These are phyloP conservation scores for Busseola fusca DNA, from an alignment of 2,888 invertebrate genomes.

Conservation along the genomic window DNA sequence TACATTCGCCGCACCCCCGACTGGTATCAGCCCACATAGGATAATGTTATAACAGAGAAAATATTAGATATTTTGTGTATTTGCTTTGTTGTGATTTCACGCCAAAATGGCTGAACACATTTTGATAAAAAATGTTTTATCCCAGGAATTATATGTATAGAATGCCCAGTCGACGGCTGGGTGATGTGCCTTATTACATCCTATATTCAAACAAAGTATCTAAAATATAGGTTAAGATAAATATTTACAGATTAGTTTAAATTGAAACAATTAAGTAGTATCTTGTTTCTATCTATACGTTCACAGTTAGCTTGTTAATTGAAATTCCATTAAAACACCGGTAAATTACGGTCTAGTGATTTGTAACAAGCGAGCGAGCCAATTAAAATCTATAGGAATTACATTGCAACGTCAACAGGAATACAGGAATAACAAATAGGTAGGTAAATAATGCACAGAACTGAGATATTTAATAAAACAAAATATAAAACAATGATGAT, in stretches of 20 bases:
- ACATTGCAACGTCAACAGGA: background rate
- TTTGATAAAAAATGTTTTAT: no score
- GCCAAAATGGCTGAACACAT: no score
- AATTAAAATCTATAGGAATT: constrained; percentile 33
- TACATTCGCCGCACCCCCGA: no score
- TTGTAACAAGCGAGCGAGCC: constrained; percentile 9
- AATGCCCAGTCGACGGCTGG: no score
- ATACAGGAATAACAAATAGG: no score
- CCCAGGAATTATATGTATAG: no score
- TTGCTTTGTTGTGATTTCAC: no score
- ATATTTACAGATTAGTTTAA: constrained; percentile 15
- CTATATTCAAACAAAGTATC: background rate
- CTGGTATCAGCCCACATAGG: no score
- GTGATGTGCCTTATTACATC: background rate
- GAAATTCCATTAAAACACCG: constrained; percentile 48
- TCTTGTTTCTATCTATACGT: constrained; percentile 9
- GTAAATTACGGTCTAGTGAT: constrained; percentile 34
- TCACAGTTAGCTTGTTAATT: constrained; percentile 15
- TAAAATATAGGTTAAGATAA: constrained; percentile 5
- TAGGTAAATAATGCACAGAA: background rate
- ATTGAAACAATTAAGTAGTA: constrained; percentile 23
- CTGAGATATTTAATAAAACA: no score
- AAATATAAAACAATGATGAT: background rate
- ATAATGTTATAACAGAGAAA: no score
- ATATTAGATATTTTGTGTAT: no score